Conservation (phyloP, 2,888 invertebrate genomes). For the Galeruca laticollis region DNA sequence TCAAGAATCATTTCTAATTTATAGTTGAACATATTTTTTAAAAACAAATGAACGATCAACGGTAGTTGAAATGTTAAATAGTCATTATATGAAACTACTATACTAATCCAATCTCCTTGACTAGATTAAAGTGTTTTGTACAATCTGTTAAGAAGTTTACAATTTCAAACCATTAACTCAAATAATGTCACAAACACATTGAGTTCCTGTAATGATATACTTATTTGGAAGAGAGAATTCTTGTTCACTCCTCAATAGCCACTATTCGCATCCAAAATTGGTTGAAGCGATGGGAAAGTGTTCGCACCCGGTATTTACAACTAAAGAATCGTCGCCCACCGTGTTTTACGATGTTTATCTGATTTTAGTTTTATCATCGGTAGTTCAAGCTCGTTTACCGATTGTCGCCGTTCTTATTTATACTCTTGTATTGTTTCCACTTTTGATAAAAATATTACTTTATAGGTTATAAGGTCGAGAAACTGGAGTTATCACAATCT, state of each 20-base stretch:
- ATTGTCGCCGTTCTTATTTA: slow-evolving; percentile 40
- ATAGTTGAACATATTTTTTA: too few relatives aligned
- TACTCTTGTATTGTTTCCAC: slow-evolving; percentile 38
- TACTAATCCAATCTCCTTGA: background rate
- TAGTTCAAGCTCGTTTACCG: slow-evolving; percentile 41
- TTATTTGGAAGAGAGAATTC: slow-evolving; percentile 50
- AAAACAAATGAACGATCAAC: too few relatives aligned
- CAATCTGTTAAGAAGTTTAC: slow-evolving; percentile 17
- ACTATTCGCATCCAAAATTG: slow-evolving; percentile 44
- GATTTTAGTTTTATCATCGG: slow-evolving; percentile 49
- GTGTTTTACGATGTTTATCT: slow-evolving; percentile 52
- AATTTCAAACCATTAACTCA: slow-evolving; percentile 28
- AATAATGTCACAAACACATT: slow-evolving; percentile 33
- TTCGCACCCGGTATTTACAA: slow-evolving; percentile 48
- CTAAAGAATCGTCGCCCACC: slow-evolving; percentile 50
- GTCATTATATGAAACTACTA: background rate
- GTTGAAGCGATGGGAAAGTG: slow-evolving; percentile 49
- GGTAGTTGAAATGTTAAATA: background rate
- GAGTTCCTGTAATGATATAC: slow-evolving; percentile 39
- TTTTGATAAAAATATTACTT: slow-evolving; percentile 32
- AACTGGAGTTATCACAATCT: slow-evolving; percentile 21
- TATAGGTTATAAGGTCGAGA: slow-evolving; percentile 36
- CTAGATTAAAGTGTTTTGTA: background rate
- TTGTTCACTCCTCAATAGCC: slow-evolving; percentile 43
- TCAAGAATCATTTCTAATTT: too few relatives aligned